A percentile compares a stretch with the other conserved stretches of the same genome.
These are phyloP conservation scores for Pluvialis apricaria DNA, from an alignment of 2,113 vertebrate genomes.

Conservation along the genomic window DNA sequence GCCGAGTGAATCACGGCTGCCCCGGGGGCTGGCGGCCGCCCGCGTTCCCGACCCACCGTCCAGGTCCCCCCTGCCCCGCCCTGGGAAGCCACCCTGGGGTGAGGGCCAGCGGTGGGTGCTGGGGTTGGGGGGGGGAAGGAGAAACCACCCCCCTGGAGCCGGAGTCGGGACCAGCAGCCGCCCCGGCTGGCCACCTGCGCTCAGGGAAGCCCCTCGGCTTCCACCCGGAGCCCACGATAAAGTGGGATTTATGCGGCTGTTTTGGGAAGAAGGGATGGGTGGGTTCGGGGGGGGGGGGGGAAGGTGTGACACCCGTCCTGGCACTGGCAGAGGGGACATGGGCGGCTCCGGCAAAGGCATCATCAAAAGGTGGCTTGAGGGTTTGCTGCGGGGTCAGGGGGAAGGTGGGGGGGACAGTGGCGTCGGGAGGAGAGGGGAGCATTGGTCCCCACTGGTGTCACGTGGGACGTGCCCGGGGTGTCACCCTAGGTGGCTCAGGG, in stretches of 20 bases:
- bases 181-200: background rate
- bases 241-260: accelerated
- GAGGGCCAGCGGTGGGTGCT: background rate
- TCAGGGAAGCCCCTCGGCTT: accelerated
- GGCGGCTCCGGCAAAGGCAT: background rate
- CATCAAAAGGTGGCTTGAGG: accelerated
- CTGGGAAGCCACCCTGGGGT: accelerated
- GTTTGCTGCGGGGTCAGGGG: background rate
- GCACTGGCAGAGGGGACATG: accelerated
- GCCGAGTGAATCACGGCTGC: constrained; percentile 18
- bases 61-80: background rate
- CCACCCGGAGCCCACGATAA: accelerated
- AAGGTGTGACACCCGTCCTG: background rate
- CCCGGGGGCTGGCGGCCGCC: background rate
- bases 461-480: accelerated
- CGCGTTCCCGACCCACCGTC: background rate
- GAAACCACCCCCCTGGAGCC: accelerated
- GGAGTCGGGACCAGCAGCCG: background rate
- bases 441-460: accelerated
- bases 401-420: accelerated
- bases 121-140: background rate
- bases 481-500: background rate
- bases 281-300: accelerated
- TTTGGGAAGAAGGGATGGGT: accelerated
- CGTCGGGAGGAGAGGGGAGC: accelerated